Conservation (phyloP, 2,113 vertebrate species). For the Amazona vittata region DNA sequence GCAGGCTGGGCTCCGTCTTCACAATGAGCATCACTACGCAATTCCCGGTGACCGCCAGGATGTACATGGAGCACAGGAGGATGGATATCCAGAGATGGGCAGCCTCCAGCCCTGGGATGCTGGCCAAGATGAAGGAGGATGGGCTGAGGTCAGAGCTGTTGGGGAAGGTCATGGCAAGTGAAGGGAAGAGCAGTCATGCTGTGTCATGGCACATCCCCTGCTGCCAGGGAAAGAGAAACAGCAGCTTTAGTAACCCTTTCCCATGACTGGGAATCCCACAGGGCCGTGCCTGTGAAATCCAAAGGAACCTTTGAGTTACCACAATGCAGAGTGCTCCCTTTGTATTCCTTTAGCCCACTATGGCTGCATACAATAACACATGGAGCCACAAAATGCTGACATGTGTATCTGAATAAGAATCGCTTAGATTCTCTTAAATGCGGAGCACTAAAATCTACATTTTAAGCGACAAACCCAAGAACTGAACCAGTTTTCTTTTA, state of each 20-base stretch:
- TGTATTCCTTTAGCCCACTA: rapidly evolving
- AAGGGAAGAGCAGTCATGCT: background rate
- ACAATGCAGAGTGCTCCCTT: background rate
- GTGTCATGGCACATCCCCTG: background rate
- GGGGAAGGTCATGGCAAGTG: background rate
- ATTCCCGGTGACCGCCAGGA: slow-evolving; percentile 35
- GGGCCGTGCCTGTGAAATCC: background rate
- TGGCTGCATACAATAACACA: rapidly evolving
- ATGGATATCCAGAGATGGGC: slow-evolving; percentile 50
- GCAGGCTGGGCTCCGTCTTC: slow-evolving; percentile 46
- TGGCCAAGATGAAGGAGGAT: slow-evolving; percentile 54
- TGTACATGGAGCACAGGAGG: slow-evolving; percentile 55
- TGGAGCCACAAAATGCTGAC: rapidly evolving
- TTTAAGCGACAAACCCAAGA: background rate
- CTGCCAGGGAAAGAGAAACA: background rate
- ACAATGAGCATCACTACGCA: slow-evolving; percentile 52
- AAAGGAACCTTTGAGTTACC: rapidly evolving
- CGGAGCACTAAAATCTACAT: background rate
- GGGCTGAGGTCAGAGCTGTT: slow-evolving; percentile 44
- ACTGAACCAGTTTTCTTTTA: background rate
- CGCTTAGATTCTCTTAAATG: background rate
- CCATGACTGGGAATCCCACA: background rate
- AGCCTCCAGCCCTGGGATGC: slow-evolving; percentile 49
- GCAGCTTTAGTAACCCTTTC: background rate
- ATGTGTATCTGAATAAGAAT: background rate